Base-by-base conservation (phyloP, 2,113 vertebrate species). In the Galeopterus variegatus region DNA sequence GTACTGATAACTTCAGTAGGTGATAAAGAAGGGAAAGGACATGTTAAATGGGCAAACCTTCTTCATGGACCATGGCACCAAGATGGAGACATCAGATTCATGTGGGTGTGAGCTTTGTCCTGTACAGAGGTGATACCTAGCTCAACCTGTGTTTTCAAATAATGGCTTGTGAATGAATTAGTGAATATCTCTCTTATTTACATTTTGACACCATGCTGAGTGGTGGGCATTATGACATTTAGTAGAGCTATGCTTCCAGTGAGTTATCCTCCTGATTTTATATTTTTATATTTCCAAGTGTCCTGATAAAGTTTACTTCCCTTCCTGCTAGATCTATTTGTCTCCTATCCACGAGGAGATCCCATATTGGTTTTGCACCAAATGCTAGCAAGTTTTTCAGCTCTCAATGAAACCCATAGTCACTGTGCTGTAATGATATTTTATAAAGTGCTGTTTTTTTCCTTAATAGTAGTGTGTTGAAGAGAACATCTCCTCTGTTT, bases 141-240 rank as follows among this genome's bases (percentile, higher is more conserved):
- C 12, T 90, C 14, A 93, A 96, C 60, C 24, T 62, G 24, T 54
- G 11, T 89, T 89, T 84, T 56, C 54, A 41, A 94, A 72, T 75
- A 83, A 82, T 52, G 52, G 18, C 6, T 69, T 45, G 6, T 86
- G 36, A 52, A 52, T 36, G 11, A 65, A 72, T 7, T 1, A 89
- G 56, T 88, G 17, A 24, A 36, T 56, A 6, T 50, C 33, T 14
- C 2, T 69, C 70, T 70, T 88, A 45, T 26, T 60, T 85, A 62
- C 77, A 10, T 86, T 60, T 41, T 56, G 54, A 17, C 41, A 50
- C 48, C 58, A 33, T 31, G 31, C 58, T 17, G 5, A 5, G 9
- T 9, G 18, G 36, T 23, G 7, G 13, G 11, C 6, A 0, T 64
- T 65, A 48, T 62, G 41, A 56, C 79, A 21, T 21, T 94, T 45